Evolutionary conservation across 2,888 invertebrate species (phyloP).

Genomic region (Ceraclea dissimilis): DNA sequence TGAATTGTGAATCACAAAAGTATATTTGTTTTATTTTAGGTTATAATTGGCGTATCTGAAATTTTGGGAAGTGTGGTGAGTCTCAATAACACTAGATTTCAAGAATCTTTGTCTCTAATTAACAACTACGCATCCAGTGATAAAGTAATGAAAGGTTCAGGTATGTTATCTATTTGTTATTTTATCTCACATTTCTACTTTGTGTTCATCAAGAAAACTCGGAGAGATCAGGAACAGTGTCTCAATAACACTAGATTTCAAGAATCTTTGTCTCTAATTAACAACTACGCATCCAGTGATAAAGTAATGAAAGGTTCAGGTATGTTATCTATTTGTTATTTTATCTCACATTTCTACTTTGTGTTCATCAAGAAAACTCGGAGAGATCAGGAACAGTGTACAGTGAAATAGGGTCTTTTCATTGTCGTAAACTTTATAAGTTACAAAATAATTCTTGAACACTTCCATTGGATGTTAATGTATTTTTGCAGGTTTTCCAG

Average conservation of each 20-base stretch:
- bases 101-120: slow-evolving; percentile 86
- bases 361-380: neutral
- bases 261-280: slow-evolving; percentile 86
- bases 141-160: slow-evolving; percentile 90
- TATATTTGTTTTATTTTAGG: slow-evolving; percentile 43
- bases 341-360: neutral
- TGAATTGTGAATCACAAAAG: no score
- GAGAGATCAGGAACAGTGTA: no score
- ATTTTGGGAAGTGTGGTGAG: slow-evolving; percentile 86
- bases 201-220: slow-evolving; percentile 39
- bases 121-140: slow-evolving; percentile 90
- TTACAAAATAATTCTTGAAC: no score
- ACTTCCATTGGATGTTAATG: no score
- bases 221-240: slow-evolving; percentile 83
- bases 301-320: slow-evolving; percentile 92
- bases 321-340: slow-evolving; percentile 27
- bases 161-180: slow-evolving; percentile 33
- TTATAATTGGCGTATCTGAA: slow-evolving; percentile 92
- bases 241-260: slow-evolving; percentile 91
- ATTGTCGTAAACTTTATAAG: no score
- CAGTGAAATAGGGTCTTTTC: no score
- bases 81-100: slow-evolving; percentile 87
- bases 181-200: neutral
- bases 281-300: slow-evolving; percentile 87
- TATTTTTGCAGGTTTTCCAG: slow-evolving; percentile 75